These are phyloP conservation scores for Enchytraeus crypticus DNA, from an alignment of 2,888 invertebrate genomes.

Conservation along the genomic window DNA sequence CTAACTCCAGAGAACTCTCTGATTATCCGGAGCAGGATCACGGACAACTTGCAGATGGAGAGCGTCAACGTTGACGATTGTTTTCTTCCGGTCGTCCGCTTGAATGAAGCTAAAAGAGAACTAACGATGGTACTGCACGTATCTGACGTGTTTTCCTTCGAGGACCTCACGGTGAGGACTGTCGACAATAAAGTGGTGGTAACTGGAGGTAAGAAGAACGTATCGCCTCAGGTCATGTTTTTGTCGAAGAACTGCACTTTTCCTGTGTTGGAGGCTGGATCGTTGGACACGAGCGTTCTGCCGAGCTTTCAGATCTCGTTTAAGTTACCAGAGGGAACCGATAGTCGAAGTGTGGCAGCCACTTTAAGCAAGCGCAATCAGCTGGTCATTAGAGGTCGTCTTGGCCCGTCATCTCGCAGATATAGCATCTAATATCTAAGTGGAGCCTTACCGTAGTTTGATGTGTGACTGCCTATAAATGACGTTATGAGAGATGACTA, in stretches of 20 bases:
- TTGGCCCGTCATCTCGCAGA: neutral
- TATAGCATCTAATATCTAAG: neutral
- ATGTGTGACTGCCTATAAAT: too few species aligned
- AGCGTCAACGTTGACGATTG: neutral
- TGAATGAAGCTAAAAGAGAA: neutral
- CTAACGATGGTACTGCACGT: constrained; percentile 3
- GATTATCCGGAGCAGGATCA: neutral
- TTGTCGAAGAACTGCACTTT: neutral
- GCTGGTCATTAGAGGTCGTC: constrained; percentile 4
- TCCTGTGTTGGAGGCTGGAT: neutral
- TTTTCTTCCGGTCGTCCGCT: neutral
- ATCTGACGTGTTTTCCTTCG: neutral
- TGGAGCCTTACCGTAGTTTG: too few species aligned
- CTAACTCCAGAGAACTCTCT: neutral
- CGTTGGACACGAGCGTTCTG: neutral
- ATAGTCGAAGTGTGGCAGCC: constrained; percentile 6
- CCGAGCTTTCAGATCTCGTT: neutral
- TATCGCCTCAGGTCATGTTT: neutral
- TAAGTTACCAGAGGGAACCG: neutral
- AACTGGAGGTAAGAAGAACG: neutral
- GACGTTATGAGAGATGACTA: too few species aligned
- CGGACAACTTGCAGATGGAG: neutral
- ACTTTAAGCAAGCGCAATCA: constrained; percentile 5
- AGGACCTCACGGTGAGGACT: constrained; percentile 7
- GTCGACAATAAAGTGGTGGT: constrained; percentile 5